Evolutionary conservation across 2,113 vertebrate species (phyloP).

Genomic region (Dicerorhinus sumatrensis): DNA sequence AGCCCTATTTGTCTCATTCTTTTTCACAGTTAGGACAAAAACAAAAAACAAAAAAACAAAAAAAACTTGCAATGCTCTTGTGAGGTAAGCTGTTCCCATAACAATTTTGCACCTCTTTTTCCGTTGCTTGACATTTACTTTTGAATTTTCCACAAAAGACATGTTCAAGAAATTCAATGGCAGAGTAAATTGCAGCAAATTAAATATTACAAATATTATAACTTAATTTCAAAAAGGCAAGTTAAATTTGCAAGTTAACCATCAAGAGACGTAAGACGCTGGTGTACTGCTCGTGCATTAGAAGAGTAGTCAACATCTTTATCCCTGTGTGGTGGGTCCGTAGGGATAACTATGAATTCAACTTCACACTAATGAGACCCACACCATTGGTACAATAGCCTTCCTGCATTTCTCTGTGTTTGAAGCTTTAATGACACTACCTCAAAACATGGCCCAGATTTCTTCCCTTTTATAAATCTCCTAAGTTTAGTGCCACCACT

Average conservation of each 20-base stretch:
- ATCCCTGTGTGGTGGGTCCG: not conserved
- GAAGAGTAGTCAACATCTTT: not conserved
- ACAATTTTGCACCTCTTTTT: constrained; percentile 1
- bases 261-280: not conserved
- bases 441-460: constrained; percentile 21
- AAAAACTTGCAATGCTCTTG: not conserved
- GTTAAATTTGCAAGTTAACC: not conserved
- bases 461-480: constrained; percentile 24
- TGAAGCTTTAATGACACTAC: not conserved
- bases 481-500: not conserved
- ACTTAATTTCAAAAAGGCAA: not conserved
- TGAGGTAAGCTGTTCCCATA: not conserved
- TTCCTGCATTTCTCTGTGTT: not conserved
- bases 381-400: not conserved
- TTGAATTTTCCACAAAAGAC: not conserved
- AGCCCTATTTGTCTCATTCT: not conserved
- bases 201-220: not conserved
- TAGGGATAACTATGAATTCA: not conserved
- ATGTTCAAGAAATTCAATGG: not conserved
- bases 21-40: not conserved
- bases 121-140: not conserved
- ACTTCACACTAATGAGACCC: not conserved
- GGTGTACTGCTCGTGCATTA: not conserved
- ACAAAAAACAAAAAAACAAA: not conserved
- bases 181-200: not conserved